phyloP scores from a whole-genome alignment of 30 jellyfish, hydroid and myxozoan species.

The Morbakka virulenta region DNA sequence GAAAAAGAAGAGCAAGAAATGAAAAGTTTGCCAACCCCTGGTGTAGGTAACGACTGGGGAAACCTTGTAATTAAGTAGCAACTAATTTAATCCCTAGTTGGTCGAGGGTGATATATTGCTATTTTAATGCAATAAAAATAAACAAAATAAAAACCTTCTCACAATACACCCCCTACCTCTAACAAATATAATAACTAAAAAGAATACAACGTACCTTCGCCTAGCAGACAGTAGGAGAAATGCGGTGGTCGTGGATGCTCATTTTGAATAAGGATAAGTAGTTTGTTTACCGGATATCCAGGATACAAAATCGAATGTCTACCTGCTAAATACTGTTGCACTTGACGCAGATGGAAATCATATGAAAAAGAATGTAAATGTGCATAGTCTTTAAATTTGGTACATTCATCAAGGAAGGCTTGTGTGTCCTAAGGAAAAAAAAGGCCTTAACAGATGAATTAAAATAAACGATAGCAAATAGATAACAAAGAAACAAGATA shows the following conservation, averaged over 20 bases:
- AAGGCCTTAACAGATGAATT: not conserved
- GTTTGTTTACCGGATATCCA: slow-evolving; percentile 78
- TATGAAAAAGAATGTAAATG: slow-evolving; percentile 80
- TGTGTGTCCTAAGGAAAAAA: slow-evolving; percentile 19
- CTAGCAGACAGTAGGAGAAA: slow-evolving; percentile 75
- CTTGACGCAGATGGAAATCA: slow-evolving; percentile 89
- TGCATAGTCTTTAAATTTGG: slow-evolving; percentile 66
- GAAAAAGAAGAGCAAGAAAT: too few relatives aligned
- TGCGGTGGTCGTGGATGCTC: slow-evolving; percentile 88
- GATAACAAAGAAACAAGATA: too few relatives aligned
- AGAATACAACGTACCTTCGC: slow-evolving; percentile 65
- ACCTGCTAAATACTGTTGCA: slow-evolving; percentile 85
- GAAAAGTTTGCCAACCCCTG: too few relatives aligned
- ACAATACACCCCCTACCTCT: too few relatives aligned
- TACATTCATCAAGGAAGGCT: slow-evolving; percentile 68
- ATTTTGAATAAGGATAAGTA: slow-evolving; percentile 54
- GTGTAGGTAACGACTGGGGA: too few relatives aligned
- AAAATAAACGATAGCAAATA: too few relatives aligned
- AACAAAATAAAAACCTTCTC: too few relatives aligned
- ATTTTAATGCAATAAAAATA: too few relatives aligned
- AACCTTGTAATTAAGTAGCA: too few relatives aligned
- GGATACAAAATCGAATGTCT: slow-evolving; percentile 75
- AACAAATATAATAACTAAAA: too few relatives aligned
- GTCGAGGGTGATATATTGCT: too few relatives aligned
- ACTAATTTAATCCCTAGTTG: too few relatives aligned